Percentiles rank a stretch among this genome's conserved stretches.
These are phyloP conservation scores for Ichneumoninae sp. DNA, from an alignment of 2,888 invertebrate genomes.

Conservation along the genomic window DNA sequence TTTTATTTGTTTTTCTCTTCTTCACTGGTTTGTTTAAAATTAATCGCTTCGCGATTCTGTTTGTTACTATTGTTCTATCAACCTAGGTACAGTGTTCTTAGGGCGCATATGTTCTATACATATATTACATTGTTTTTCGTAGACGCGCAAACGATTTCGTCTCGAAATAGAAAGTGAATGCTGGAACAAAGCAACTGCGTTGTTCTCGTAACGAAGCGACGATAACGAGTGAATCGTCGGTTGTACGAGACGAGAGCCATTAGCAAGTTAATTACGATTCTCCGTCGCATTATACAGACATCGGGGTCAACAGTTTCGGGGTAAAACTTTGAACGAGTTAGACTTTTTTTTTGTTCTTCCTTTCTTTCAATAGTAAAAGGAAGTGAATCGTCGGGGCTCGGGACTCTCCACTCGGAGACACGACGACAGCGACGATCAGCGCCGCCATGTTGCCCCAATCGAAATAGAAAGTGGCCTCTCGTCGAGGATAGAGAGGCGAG, in stretches of 20 bases:
- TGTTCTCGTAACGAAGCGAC: slow-evolving; percentile 7
- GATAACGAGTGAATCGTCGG: slow-evolving; percentile 32
- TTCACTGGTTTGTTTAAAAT: too few relatives aligned
- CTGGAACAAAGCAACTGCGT: slow-evolving; percentile 34
- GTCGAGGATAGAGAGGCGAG: slow-evolving; percentile 65
- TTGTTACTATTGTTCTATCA: too few relatives aligned
- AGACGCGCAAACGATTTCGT: not conserved
- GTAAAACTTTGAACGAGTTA: slow-evolving; percentile 7
- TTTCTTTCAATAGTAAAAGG: slow-evolving; percentile 1
- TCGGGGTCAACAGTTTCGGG: slow-evolving; percentile 25
- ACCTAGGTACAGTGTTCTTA: too few relatives aligned
- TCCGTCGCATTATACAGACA: not conserved
- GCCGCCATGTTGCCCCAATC: slow-evolving; percentile 72
- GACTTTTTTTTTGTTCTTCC: not conserved
- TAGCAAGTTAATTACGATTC: slow-evolving; percentile 23
- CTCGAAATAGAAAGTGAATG: slow-evolving; percentile 38
- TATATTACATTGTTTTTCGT: not conserved
- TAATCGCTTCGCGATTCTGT: too few relatives aligned
- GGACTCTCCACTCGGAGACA: slow-evolving; percentile 19
- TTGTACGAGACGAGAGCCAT: not conserved
- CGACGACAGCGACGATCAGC: slow-evolving; percentile 37
- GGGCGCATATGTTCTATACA: too few relatives aligned
- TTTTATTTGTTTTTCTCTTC: too few relatives aligned
- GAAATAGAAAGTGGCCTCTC: slow-evolving; percentile 75
- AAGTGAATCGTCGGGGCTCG: slow-evolving; percentile 6